These are phyloP conservation scores for Melanotaenia parkinsoni DNA, from an alignment of 2,797 vertebrate genomes.

Conservation along the genomic window DNA sequence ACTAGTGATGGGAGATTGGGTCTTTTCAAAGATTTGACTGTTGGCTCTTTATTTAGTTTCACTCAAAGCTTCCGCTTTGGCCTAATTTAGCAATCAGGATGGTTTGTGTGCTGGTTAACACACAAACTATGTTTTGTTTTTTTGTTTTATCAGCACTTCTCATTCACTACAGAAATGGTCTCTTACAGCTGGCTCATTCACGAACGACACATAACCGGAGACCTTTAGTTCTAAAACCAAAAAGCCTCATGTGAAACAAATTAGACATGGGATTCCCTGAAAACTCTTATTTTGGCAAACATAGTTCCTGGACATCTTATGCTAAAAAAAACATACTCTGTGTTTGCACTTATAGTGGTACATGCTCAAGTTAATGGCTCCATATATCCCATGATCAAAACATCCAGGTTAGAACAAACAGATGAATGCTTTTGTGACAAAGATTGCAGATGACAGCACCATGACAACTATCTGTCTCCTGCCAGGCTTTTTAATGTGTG, in stretches of 20 bases:
- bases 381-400: conserved; percentile 2
- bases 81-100: too few relatives aligned
- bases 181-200: too few relatives aligned
- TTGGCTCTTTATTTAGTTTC: too few relatives aligned
- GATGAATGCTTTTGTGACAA: conserved; percentile 15
- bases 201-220: too few relatives aligned
- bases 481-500: conserved; percentile 12
- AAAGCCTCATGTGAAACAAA: background rate
- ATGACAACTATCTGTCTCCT: conserved; percentile 11
- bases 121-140: too few relatives aligned
- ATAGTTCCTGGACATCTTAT: background rate
- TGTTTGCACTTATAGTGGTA: background rate
- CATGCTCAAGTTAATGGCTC: conserved; percentile 12
- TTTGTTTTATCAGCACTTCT: too few relatives aligned
- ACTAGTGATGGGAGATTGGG: too few relatives aligned
- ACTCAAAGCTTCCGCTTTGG: too few relatives aligned
- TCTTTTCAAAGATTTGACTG: too few relatives aligned
- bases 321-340: background rate
- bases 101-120: too few relatives aligned
- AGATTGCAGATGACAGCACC: conserved; percentile 23
- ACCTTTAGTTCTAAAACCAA: too few relatives aligned
- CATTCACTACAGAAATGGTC: too few relatives aligned
- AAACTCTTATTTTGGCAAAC: background rate
- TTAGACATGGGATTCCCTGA: background rate
- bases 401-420: background rate